Evolutionary conservation across 2,113 vertebrate species (phyloP).

Genomic region (Labeo catla): DNA sequence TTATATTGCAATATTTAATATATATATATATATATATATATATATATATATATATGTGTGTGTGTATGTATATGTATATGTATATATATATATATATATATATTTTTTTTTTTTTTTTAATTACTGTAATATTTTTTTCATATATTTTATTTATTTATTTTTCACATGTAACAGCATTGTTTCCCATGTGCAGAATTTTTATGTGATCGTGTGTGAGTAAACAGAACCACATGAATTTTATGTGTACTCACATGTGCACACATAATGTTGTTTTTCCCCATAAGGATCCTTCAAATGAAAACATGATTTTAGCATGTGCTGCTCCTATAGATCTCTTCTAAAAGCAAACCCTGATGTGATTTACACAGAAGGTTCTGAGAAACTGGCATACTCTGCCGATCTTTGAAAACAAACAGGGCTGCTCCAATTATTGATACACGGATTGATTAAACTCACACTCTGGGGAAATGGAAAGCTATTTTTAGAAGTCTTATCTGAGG

Average conservation of each 20-base stretch:
- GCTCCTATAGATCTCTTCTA: not conserved
- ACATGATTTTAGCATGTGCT: not conserved
- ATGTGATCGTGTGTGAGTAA: not conserved
- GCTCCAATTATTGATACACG: slow-evolving; percentile 40
- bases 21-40: no score
- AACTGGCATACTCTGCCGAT: not conserved
- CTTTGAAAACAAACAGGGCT: slow-evolving; percentile 30
- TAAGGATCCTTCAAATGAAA: not conserved
- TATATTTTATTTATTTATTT: not conserved
- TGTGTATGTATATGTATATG: no score
- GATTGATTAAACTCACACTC: slow-evolving; percentile 64
- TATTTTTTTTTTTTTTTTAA: no score
- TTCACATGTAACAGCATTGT: not conserved
- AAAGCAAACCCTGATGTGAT: not conserved
- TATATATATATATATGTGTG: no score
- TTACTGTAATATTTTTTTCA: no score
- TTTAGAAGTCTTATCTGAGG: slow-evolving; percentile 58
- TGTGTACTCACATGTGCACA: no score
- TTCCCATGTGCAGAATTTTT: not conserved
- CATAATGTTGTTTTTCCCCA: not conserved
- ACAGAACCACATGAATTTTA: not conserved
- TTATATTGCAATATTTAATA: no score
- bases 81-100: no score
- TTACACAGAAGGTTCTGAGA: not conserved
- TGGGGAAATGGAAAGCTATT: slow-evolving; percentile 65